phyloP scores from a whole-genome alignment of 2,888 invertebrate species.

The Lymantria dispar region DNA sequence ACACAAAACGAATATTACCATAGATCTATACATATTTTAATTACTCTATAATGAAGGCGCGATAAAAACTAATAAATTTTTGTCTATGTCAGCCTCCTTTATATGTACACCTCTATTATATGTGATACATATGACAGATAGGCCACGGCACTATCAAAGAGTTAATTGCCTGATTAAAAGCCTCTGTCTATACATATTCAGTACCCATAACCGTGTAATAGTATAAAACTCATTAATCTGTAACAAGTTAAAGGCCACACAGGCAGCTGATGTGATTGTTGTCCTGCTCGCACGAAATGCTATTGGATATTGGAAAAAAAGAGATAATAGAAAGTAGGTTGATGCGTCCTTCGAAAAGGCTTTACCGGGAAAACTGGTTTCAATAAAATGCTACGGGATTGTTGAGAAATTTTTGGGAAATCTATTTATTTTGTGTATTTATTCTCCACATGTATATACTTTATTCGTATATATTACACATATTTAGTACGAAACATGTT shows the following conservation, averaged over 20 bases:
- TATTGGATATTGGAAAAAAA: slow-evolving; percentile 40
- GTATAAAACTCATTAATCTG: slow-evolving; percentile 52
- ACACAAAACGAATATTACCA: slow-evolving; percentile 15
- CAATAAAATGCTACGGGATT: slow-evolving; percentile 71
- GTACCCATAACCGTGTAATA: slow-evolving; percentile 35
- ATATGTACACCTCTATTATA: slow-evolving; percentile 19
- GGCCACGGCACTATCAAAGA: slow-evolving; percentile 24
- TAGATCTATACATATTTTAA: slow-evolving; percentile 15
- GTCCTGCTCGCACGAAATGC: slow-evolving; percentile 44
- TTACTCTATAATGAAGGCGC: slow-evolving; percentile 13
- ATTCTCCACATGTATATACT: no score
- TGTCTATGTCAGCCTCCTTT: slow-evolving; percentile 17
- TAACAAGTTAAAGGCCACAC: slow-evolving; percentile 49
- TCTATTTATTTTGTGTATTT: slow-evolving; percentile 4
- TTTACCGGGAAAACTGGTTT: slow-evolving; percentile 72
- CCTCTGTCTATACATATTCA: slow-evolving; percentile 45
- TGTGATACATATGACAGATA: slow-evolving; percentile 29
- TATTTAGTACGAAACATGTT: no score
- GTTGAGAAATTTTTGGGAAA: slow-evolving; percentile 31
- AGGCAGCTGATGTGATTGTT: slow-evolving; percentile 42
- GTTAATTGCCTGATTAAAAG: slow-evolving; percentile 51
- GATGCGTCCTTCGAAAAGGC: slow-evolving; percentile 67
- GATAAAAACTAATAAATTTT: slow-evolving; percentile 23
- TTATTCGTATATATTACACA: no score
- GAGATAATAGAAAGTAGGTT: slow-evolving; percentile 66